Percentiles rank a stretch among this genome's conserved stretches.
Evolutionary conservation across 2,113 vertebrate species (phyloP).

Genomic region (Alouatta palliata): DNA sequence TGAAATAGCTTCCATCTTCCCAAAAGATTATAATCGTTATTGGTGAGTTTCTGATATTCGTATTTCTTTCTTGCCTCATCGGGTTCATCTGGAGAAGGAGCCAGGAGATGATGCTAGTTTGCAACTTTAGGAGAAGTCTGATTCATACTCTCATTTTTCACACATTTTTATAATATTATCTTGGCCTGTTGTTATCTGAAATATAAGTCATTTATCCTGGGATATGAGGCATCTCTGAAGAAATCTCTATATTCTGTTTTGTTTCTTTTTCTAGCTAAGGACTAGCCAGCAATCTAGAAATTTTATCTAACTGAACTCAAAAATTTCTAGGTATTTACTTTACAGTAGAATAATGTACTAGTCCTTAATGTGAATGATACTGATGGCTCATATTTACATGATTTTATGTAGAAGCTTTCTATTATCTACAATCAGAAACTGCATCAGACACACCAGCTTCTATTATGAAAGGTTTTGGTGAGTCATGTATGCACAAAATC

Average conservation of each 20-base stretch:
- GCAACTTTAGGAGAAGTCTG: not conserved
- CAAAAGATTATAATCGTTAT: not conserved
- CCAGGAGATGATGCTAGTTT: not conserved
- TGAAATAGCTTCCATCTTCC: not conserved
- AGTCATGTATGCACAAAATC: not conserved
- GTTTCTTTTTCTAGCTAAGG: not conserved
- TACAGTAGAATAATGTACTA: not conserved
- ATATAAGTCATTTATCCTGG: not conserved
- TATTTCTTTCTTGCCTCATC: not conserved
- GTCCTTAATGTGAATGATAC: not conserved
- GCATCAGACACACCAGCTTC: not conserved
- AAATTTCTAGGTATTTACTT: not conserved
- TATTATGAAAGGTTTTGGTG: not conserved
- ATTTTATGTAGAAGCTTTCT: not conserved
- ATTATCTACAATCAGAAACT: not conserved
- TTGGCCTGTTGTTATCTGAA: not conserved
- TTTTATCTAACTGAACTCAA: not conserved
- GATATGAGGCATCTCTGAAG: not conserved
- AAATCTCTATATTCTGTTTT: not conserved
- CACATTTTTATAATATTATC: not conserved
- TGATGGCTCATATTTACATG: not conserved
- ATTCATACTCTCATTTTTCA: not conserved
- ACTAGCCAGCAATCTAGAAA: no score
- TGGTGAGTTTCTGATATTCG: not conserved
- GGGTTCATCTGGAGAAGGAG: not conserved